Evolutionary conservation across 2,888 invertebrate genomes (phyloP), one percentile per base, ranked within the genome.

Genomic region (Drosophila planitibia): DNA sequence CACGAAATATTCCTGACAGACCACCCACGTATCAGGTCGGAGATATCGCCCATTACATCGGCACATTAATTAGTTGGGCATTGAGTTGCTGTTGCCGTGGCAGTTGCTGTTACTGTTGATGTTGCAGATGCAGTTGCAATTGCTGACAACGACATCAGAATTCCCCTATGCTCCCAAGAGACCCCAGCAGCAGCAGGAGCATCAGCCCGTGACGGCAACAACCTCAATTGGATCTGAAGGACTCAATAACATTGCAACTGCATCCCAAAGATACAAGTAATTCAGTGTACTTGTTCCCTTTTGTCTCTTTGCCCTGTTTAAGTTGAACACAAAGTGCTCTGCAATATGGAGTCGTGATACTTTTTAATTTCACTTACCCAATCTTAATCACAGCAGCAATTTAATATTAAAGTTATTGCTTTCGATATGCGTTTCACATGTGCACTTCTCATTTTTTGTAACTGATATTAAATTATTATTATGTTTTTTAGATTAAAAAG

Each of bases 41-140:
- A 28, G 19, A 28, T 68, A 87, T 87, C 61, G 85, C 71, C 77
- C 83, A 90, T 85, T 88, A 83, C 85, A 85, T 85, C 61, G 83
- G 70, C 75, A 75, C 85, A 85, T 85, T 85, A 85, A 85, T 85
- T 90, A 90, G 86, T 84, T 74, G 76, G 74, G 70, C 89, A 88
- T 88, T 85, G 83, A 90, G 81, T 73, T 85, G 54, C 80, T 75
- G 61, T 22, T 47, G 77, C 74, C 75, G 74, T 65, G 59, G 58
- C 57, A 57, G 14, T 39, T 39, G 51, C 28, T 54, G 62, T 25
- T 47, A 35, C 47, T 16, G 47, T 47, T 47, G 47, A 53, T 47
- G 79, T 72, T 79, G 25, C 47, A 47, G 47, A 7, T 47, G 52
- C 52, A 30, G 52, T 30, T 52, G 89, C 79, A 51, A 28, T 51